Base-by-base conservation (phyloP, 2,113 vertebrate genomes). In the Vulpes ferrilata region DNA sequence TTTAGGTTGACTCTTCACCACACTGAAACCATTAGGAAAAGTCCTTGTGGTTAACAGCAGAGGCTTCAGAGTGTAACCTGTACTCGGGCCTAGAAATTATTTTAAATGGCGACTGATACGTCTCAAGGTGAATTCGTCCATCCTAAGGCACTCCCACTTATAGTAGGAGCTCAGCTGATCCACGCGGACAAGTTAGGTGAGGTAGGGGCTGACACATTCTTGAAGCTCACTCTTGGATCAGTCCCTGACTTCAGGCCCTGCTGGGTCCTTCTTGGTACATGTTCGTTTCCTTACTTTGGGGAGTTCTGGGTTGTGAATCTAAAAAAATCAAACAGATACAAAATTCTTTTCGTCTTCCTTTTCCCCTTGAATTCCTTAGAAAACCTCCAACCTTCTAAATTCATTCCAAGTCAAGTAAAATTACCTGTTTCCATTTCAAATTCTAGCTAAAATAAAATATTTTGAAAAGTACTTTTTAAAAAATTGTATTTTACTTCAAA, bases 181-280 rank as follows among this genome's bases (percentile, higher is more conserved):
- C 98, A 98, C 98, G 98, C 98, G 98, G 99, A 99, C 98, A 99
- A 99, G 98, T 99, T 98, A 98, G 98, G 99, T 98, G 99, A 99
- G 99, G 99, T 99, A 99, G 98, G 99, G 99, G 98, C 98, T 98
- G 98, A 98, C 97, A 96, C 97, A 16, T 98, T 98, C 98, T 98
- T 98, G 98, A 98, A 98, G 98, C 98, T 98, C 96, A 98, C 98
- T 98, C 98, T 98, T 97, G 99, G 98, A 99, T 98, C 98, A 98
- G 96, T 97, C 96, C 97, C 98, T 98, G 97, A 94, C 98, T 98
- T 98, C 98, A 98, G 97, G 95, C 87, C 96, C 98, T 98, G 78
- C 95, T 96, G 74, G 97, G 98, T 98, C 95, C 96, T 98, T 96
- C 96, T 98, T 98, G 93, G 92, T 32, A 79, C 91, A 90, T 71